These are phyloP conservation scores for Thymelicus sylvestris DNA, from an alignment of 2,888 invertebrate species.

Conservation along the genomic window DNA sequence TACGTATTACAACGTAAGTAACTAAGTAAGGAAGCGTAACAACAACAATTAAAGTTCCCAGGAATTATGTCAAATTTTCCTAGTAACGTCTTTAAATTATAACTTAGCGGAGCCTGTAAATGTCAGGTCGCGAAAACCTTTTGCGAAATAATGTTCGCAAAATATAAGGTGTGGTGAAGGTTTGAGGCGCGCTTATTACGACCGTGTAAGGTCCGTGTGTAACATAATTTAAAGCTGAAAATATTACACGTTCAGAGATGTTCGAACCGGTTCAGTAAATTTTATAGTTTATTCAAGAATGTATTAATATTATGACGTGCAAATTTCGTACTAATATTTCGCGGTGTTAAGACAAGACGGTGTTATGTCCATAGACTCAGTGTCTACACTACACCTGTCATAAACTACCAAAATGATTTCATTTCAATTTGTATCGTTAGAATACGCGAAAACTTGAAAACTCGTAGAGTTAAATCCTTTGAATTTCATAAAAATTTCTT, in stretches of 20 bases:
- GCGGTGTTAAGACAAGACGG: too few species aligned
- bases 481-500: too few species aligned
- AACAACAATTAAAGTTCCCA: conserved; percentile 9
- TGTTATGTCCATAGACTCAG: too few species aligned
- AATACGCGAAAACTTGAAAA: too few species aligned
- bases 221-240: conserved; percentile 39
- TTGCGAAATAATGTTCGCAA: conserved; percentile 33
- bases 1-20: too few species aligned
- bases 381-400: too few species aligned
- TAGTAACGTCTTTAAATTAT: conserved; percentile 12
- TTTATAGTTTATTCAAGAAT: not conserved
- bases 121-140: conserved; percentile 46
- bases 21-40: not conserved
- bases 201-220: conserved; percentile 39
- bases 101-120: conserved; percentile 22
- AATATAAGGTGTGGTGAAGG: conserved; percentile 37
- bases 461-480: too few species aligned
- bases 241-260: not conserved
- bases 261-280: conserved; percentile 15
- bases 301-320: too few species aligned
- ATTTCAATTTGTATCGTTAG: too few species aligned
- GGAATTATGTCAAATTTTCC: conserved; percentile 17
- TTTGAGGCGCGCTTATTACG: conserved; percentile 41
- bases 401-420: too few species aligned
- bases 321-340: too few species aligned